These are phyloP conservation scores for Sebastes jordani DNA, from an alignment of 2,797 vertebrate species.

Conservation along the genomic window DNA sequence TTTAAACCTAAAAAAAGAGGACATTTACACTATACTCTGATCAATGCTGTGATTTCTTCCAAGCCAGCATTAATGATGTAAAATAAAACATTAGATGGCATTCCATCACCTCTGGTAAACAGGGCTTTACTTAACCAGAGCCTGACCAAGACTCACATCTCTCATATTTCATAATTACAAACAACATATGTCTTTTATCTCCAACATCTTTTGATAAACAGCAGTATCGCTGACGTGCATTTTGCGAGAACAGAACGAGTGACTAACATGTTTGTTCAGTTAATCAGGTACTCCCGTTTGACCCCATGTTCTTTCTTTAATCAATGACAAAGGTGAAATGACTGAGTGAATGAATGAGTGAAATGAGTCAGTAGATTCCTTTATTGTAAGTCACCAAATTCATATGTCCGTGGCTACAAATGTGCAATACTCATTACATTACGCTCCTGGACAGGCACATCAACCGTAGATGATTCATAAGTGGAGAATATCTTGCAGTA, in stretches of 20 bases:
- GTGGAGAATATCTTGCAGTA: background rate
- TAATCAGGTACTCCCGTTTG: background rate
- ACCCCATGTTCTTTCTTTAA: background rate
- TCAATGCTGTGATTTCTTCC: background rate
- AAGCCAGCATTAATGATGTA: background rate
- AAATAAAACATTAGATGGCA: background rate
- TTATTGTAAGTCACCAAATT: background rate
- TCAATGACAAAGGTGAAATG: constrained; percentile 1
- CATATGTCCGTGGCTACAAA: background rate
- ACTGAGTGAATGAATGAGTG: background rate
- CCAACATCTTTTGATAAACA: background rate
- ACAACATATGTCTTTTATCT: background rate
- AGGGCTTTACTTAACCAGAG: background rate
- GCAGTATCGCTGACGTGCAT: background rate
- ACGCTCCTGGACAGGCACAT: background rate
- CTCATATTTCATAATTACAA: background rate
- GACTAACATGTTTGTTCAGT: background rate
- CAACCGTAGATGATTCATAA: background rate
- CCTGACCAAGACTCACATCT: background rate
- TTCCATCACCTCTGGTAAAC: background rate
- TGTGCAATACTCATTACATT: background rate
- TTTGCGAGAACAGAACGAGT: background rate
- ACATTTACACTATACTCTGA: background rate
- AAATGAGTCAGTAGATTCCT: background rate
- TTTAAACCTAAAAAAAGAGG: background rate